These are phyloP conservation scores for Panthera leo DNA, from an alignment of 2,113 vertebrate genomes.

Conservation along the genomic window DNA sequence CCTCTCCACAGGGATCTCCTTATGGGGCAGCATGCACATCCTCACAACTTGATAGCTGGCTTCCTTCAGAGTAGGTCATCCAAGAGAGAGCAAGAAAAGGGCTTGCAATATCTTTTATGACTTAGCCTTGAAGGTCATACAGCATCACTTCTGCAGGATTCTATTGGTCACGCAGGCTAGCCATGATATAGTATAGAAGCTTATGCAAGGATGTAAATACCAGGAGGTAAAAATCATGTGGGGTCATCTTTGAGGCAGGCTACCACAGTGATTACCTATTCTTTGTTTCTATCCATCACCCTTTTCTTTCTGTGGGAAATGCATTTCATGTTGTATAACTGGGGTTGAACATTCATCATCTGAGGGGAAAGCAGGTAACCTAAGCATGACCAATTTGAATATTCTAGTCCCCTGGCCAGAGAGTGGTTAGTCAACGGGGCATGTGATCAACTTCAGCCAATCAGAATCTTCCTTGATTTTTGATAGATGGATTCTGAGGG, in stretches of 20 bases:
- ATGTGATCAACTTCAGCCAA: neutral
- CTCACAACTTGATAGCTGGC: neutral
- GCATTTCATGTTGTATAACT: neutral
- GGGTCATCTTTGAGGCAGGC: neutral
- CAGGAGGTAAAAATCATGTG: neutral
- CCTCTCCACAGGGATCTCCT: neutral
- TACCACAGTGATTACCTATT: neutral
- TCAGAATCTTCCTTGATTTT: slow-evolving; percentile 28
- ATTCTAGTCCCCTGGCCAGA: neutral
- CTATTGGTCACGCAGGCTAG: neutral
- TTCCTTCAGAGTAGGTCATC: neutral
- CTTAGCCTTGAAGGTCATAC: neutral
- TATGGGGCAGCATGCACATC: neutral
- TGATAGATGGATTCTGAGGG: neutral
- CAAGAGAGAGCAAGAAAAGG: neutral
- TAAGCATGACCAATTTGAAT: neutral
- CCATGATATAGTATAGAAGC: neutral
- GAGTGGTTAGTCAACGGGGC: neutral
- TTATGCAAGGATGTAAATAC: neutral
- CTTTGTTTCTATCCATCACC: neutral
- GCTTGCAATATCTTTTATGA: neutral
- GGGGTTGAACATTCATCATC: neutral
- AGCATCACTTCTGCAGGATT: neutral
- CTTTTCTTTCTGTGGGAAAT: neutral
- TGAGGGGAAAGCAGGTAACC: neutral